Evolutionary conservation across 2,113 vertebrate species (phyloP), one percentile per base, ranked within the genome.

Genomic region (Thalassarche chlororhynchos): DNA sequence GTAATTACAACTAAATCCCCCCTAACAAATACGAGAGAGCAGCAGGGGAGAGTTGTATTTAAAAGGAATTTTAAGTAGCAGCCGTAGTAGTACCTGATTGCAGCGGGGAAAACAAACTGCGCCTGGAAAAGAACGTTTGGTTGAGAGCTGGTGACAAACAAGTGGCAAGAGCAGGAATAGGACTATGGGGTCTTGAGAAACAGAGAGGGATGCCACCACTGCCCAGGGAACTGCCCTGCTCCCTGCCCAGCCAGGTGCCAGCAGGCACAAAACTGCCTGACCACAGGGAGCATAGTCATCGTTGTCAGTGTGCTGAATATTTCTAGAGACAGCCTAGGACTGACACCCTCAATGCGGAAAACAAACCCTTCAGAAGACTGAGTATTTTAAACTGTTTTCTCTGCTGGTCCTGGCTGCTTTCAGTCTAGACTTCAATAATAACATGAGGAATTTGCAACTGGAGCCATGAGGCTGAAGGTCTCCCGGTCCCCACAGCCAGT

Each of bases 1-100:
- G 91, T 77, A 96, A 97, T 97, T 97, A 96, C 82, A 79, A 74
- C 84, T 95, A 96, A 96, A 96, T 97, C 93, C 86, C 88, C 90
- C 89, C 70, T 94, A 95, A 97, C 94, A 96, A 97, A 95, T 90
- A 95, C 71, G n/a, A 25, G 69, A 93, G 89, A 97, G 52, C 96
- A 89, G 96, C 92, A 88, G 97, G 97, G 90, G 91, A 93, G 85
- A 87, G 24, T 21, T 82, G 87, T 86, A 96, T 94, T 97, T 95
- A 88, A 95, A 91, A 93, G 51, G 95, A 96, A 97, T 92, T 95
- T 85, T 86, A 96, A 96, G 89, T 42, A 89, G 93, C 78, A 85
- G 68, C 57, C 6, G 0, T 34, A 74, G 78, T 86, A 70, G 76
- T 96, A 96, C 96, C 91, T 96, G 82, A 89, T 76, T 3, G 0